Conservation (phyloP, 1,140 invertebrate genomes). For the Hestina assimilis region DNA sequence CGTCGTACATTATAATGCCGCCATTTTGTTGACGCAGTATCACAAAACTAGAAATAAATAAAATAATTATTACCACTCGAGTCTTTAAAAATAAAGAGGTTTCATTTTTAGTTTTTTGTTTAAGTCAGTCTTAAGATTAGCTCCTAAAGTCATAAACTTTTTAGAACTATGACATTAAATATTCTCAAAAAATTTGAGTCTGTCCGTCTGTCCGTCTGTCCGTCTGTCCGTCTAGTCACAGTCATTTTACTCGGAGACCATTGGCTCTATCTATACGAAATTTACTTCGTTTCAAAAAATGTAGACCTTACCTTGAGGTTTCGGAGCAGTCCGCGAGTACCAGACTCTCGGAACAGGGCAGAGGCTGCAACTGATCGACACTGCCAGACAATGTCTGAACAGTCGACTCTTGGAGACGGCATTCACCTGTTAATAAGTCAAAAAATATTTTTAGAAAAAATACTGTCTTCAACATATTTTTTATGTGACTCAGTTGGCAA, state of each 20-base stretch:
- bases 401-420: constrained; percentile 41
- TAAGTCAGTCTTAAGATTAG: no score
- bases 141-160: no score
- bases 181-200: no score
- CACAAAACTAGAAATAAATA: constrained; percentile 39
- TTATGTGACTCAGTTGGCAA: not conserved
- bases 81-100: no score
- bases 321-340: constrained; percentile 46
- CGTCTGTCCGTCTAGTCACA: no score
- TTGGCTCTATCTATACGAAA: no score
- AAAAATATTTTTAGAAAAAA: not conserved
- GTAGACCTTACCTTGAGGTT: constrained; percentile 4
- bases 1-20: constrained; percentile 31
- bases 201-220: not conserved
- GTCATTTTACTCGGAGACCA: no score
- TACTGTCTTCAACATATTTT: not conserved
- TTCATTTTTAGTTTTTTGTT: no score
- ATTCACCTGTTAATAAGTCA: constrained; percentile 59
- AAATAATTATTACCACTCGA: no score
- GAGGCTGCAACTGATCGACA: constrained; percentile 32
- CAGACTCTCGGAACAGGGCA: constrained; percentile 34
- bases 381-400: constrained; percentile 44
- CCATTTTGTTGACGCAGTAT: constrained; percentile 39
- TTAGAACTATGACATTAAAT: no score
- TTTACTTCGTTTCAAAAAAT: no score